Base-by-base conservation (phyloP, 2,113 vertebrate genomes). In the Zosterops borbonicus region DNA sequence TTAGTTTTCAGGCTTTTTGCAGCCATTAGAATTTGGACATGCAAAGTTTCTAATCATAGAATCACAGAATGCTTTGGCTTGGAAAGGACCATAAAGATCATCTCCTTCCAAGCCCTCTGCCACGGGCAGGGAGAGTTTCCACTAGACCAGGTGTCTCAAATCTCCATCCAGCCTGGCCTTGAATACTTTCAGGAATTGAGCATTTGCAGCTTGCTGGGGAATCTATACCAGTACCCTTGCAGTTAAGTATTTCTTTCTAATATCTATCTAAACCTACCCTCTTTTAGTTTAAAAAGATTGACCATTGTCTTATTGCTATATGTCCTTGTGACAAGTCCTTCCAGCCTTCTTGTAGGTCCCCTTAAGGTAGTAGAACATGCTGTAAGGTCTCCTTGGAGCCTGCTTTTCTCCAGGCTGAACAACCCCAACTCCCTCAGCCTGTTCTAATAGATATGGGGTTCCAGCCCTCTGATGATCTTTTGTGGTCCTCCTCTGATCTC, bases 401-500 rank as follows among this genome's bases (percentile, higher is more conserved):
- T 63, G 23, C 13, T 87, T 8, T 39, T 55, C 49, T 79, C 41
- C 29, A 79, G 41, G 13, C 24, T 41, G 20, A 63, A 14, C 4
- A 70, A 42, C 21, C 4, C 11, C 17, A 19, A 11, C 8, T 64
- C 11, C 8, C 11, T 49, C 11, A 64, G 14, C 18, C 35, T 49
- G 20, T 64, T 27, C 58, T 56, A 29, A 25, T 2, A 41, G 14
- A 47, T 15, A 25, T 56, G 22, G 14, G 8, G 20, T 24, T 87
- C 13, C n/a, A 56, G 56, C 24, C 6, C 16, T 29, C 47, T 70
- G 28, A 47, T 21, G 3, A 41, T 41, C 41, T 55, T 71, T 64
- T 1, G 0, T 31, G 17, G 13, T 4, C 25, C 2, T 17, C 16
- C 17, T 49, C 24, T 42, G 11, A 46, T 22, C 4, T 42, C 0